phyloP scores from a whole-genome alignment of 1,140 invertebrate genomes.

The Monomorium pharaonis region DNA sequence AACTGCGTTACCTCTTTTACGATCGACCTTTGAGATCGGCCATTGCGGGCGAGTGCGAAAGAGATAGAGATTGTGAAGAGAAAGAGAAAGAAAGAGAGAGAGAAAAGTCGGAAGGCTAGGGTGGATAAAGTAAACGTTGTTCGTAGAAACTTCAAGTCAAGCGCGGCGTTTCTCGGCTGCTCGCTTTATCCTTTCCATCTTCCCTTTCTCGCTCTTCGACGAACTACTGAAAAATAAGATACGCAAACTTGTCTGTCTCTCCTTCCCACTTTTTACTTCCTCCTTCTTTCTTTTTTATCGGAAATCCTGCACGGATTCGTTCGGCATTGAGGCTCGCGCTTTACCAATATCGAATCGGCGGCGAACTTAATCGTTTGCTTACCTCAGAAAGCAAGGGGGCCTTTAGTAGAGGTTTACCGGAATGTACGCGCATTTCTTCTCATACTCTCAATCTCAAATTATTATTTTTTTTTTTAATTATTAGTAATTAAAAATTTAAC shows the following conservation, averaged over 20 bases:
- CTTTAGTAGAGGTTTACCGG: not conserved
- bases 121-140: conserved; percentile 58
- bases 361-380: conserved; percentile 41
- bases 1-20: conserved; percentile 30
- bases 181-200: conserved; percentile 59
- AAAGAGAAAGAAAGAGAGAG: not conserved
- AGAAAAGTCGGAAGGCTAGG: conserved; percentile 1
- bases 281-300: not conserved
- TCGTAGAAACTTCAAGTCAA: conserved; percentile 54
- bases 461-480: no score
- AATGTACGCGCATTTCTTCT: not conserved
- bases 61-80: not conserved
- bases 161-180: conserved; percentile 49
- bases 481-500: not conserved
- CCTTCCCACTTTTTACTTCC: not conserved
- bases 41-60: conserved; percentile 32
- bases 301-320: conserved; percentile 18
- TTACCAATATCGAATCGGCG: conserved; percentile 5
- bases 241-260: conserved; percentile 53
- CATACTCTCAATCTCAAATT: not conserved
- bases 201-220: conserved; percentile 32
- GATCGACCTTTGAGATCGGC: conserved; percentile 54
- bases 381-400: not conserved
- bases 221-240: conserved; percentile 60
- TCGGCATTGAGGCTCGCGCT: not conserved